These are phyloP conservation scores for Lichenostomus cassidix DNA, from an alignment of 2,113 vertebrate species.

Conservation along the genomic window DNA sequence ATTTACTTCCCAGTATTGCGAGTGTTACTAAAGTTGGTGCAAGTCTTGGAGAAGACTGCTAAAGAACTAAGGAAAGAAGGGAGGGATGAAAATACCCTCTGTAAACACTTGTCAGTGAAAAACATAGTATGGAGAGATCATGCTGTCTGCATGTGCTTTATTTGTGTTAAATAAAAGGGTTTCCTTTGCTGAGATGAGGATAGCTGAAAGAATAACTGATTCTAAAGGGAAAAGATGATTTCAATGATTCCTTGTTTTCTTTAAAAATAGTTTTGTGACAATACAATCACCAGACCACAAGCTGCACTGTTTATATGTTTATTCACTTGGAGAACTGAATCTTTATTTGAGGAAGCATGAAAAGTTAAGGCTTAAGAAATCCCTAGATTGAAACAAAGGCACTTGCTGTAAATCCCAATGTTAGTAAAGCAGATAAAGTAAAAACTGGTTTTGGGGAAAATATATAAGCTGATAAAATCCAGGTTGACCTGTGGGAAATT, in stretches of 20 bases:
- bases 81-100: not conserved
- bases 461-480: not conserved
- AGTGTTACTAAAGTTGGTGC: not conserved
- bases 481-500: not conserved
- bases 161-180: not conserved
- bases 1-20: not conserved
- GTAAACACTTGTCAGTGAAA: not conserved
- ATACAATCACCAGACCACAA: not conserved
- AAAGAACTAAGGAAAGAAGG: not conserved
- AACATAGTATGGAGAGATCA: not conserved
- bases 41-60: not conserved
- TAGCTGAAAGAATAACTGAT: not conserved
- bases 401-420: not conserved
- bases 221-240: not conserved
- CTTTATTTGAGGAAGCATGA: not conserved
- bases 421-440: not conserved
- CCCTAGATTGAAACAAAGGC: conserved; percentile 24
- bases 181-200: not conserved
- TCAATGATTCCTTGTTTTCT: not conserved
- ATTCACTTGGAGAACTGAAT: not conserved
- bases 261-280: not conserved
- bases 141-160: not conserved
- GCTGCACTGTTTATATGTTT: not conserved
- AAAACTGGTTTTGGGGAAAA: not conserved
- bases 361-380: conserved; percentile 23